Evolutionary conservation across 1,140 invertebrate species (phyloP), one percentile per base, ranked within the genome.

Genomic region (Eumaeus atala): DNA sequence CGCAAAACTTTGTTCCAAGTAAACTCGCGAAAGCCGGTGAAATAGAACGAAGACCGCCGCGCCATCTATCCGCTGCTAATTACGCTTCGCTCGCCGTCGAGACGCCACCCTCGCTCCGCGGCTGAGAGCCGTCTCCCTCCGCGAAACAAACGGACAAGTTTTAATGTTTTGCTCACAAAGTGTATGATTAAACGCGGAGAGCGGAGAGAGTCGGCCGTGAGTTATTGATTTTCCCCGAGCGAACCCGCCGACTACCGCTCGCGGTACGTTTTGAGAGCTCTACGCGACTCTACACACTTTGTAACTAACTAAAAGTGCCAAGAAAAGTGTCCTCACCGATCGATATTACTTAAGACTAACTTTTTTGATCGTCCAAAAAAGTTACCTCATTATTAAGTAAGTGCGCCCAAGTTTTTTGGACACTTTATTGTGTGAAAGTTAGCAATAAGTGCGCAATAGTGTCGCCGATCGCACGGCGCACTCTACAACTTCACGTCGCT

Each of bases 181-280:
- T 85, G 83, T 87, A 86, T 86, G 78, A 86, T 85, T 85, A 83
- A 84, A 83, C 77, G 82, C 79, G 80, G 79, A 80, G 80, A 83
- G 80, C 80, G 79, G 80, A 75, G 83, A 84, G 85, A 85, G 79
- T 78, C 80, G 82, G 77, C 80, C 84, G 84, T 88, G 82, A 88
- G 84, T 88, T 88, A 88, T 88, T 88, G 87, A 88, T 88, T 88
- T 88, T 88, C 86, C 72, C 77, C 75, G 74, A 80, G 73, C 80
- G 76, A 86, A 84, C 86, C 85, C 78, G 68, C 79, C 79, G 72
- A 74, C 78, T 72, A 76, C 74, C 73, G 73, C 77, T 87, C 82
- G 79, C 81, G 66, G 72, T 66, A 54, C 63, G 74, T 71, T 78
- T 61, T 70, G 59, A 64, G 62, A 67, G 66, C 59, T 67, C 62